A percentile compares a stretch with the other conserved stretches of the same genome.
These are phyloP conservation scores for Trichopoda pennipes DNA, from an alignment of 2,888 invertebrate species.

Conservation along the genomic window DNA sequence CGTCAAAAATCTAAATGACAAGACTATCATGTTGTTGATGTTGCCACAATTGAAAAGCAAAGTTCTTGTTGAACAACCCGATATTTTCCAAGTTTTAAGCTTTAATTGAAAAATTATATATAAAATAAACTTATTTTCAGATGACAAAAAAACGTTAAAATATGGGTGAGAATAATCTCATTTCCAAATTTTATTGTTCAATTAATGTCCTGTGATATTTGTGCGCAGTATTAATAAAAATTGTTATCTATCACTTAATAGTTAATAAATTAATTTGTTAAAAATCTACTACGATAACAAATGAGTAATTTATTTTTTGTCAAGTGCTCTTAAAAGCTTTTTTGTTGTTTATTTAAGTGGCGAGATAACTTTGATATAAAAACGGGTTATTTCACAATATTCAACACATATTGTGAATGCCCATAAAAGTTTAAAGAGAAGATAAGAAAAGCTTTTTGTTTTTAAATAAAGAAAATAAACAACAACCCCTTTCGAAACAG, in stretches of 20 bases:
- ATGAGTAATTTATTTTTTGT: not conserved
- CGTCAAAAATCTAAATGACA: too few relatives aligned
- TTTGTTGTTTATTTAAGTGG: not conserved
- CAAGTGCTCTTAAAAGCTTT: conserved; percentile 1
- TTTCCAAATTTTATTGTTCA: not conserved
- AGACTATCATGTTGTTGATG: too few relatives aligned
- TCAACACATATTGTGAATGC: not conserved
- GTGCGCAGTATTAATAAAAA: not conserved
- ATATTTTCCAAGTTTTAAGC: too few relatives aligned
- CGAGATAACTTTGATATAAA: not conserved
- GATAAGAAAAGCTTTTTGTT: conserved; percentile 39
- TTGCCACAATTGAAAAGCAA: too few relatives aligned
- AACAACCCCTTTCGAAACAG: conserved; percentile 25
- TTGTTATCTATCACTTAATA: not conserved
- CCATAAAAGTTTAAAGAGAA: conserved; percentile 5
- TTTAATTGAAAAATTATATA: too few relatives aligned
- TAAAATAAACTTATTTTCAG: too few relatives aligned
- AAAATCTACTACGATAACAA: not conserved
- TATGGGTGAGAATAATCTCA: too few relatives aligned
- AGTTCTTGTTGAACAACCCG: too few relatives aligned
- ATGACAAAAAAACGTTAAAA: too few relatives aligned
- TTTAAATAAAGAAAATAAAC: conserved; percentile 35
- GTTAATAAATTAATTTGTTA: not conserved
- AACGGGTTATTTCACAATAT: too few relatives aligned
- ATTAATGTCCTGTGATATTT: too few relatives aligned